Conservation (phyloP, 2,888 invertebrate species). For the Aporophyla nigra region DNA sequence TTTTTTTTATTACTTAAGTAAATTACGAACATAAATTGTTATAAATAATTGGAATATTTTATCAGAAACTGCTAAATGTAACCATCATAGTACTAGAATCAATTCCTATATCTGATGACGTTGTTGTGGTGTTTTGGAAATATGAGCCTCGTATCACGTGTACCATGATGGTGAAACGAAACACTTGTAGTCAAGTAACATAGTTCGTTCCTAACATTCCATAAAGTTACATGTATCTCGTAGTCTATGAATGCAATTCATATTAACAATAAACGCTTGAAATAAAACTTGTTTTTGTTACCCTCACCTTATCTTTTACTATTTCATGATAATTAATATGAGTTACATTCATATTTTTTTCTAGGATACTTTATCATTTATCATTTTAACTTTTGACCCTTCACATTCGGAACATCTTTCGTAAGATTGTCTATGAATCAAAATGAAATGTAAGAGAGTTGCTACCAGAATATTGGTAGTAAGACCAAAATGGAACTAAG, state of each 20-base stretch:
- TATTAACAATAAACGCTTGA: constrained; percentile 88
- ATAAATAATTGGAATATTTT: constrained; percentile 31
- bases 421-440: not conserved
- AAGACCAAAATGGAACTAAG: too few species aligned
- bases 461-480: not conserved
- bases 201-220: constrained; percentile 66
- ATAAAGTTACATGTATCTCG: constrained; percentile 59
- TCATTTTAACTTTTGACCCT: constrained; percentile 47
- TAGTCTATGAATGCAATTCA: constrained; percentile 89
- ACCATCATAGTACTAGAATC: constrained; percentile 43
- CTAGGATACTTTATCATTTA: constrained; percentile 51
- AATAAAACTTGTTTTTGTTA: constrained; percentile 81
- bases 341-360: constrained; percentile 88
- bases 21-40: not conserved
- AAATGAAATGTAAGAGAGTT: not conserved
- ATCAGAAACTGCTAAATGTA: constrained; percentile 32
- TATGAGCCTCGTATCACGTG: constrained; percentile 14
- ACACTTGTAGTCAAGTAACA: constrained; percentile 46
- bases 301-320: constrained; percentile 70
- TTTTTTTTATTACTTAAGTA: constrained; percentile 16
- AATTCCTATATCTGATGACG: constrained; percentile 19
- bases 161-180: constrained; percentile 40
- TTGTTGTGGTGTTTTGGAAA: constrained; percentile 28
- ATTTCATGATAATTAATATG: constrained; percentile 80
- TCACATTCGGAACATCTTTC: not conserved